Evolutionary conservation across 2,888 invertebrate genomes (phyloP).

Genomic region (Augiades crinisus): DNA sequence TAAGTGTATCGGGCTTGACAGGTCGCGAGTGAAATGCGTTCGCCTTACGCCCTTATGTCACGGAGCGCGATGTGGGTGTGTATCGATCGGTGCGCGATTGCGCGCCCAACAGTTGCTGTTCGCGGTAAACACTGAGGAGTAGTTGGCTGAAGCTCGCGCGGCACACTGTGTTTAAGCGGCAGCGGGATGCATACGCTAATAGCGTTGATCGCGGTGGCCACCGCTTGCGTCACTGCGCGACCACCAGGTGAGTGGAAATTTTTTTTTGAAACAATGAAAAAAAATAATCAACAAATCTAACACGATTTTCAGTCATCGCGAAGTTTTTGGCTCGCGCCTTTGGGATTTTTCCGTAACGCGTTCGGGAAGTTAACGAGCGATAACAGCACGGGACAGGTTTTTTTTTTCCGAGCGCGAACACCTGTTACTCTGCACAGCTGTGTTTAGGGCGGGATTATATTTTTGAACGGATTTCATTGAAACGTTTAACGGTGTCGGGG

Average conservation of each 20-base stretch:
- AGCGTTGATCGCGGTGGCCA: conserved; percentile 12
- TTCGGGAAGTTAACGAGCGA: conserved; percentile 3
- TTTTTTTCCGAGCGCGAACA: conserved; percentile 5
- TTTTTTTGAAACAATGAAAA: background rate
- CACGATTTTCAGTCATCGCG: background rate
- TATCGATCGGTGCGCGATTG: conserved; percentile 18
- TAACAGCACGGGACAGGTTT: background rate
- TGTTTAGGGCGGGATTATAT: background rate
- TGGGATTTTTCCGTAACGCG: background rate
- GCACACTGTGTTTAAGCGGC: background rate
- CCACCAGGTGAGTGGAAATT: conserved; percentile 15
- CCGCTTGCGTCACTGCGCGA: conserved; percentile 12
- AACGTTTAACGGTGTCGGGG: too few relatives aligned
- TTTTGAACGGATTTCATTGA: background rate
- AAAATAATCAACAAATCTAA: background rate
- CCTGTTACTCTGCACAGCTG: conserved; percentile 17
- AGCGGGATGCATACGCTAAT: conserved; percentile 18
- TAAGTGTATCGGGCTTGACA: background rate
- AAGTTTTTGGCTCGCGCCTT: conserved; percentile 1
- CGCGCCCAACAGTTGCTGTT: conserved; percentile 4
- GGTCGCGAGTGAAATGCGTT: too few relatives aligned
- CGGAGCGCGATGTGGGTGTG: conserved; percentile 1
- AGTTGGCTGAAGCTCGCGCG: conserved; percentile 2
- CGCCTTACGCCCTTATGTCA: background rate
- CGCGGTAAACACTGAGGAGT: conserved; percentile 15